Conservation (phyloP, 2,797 vertebrate species). For the Notamacropus eugenii region DNA sequence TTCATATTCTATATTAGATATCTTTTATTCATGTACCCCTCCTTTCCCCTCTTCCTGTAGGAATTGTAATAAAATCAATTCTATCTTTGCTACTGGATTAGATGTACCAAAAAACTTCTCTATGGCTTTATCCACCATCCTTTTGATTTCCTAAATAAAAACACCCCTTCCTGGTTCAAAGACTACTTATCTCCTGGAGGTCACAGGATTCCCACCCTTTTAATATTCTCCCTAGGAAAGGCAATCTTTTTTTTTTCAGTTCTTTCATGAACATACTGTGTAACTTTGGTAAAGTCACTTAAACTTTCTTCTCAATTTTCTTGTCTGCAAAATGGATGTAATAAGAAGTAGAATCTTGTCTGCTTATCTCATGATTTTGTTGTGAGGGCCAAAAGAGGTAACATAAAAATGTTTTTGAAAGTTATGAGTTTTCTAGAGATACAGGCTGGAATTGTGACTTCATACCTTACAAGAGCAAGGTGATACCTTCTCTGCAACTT, state of each 20-base stretch:
- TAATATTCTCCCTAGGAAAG: neutral
- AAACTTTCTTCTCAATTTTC: neutral
- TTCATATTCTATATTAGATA: too few species aligned
- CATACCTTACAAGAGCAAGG: neutral
- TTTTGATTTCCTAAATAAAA: neutral
- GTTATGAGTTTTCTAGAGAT: neutral
- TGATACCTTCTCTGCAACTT: neutral
- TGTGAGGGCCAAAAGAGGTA: too few species aligned
- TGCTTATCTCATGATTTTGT: neutral
- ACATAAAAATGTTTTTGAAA: neutral
- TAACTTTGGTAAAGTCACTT: neutral
- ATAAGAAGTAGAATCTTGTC: neutral
- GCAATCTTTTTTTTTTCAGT: neutral
- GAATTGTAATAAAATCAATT: neutral
- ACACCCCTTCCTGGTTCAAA: neutral
- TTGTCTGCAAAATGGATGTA: neutral
- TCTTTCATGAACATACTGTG: neutral
- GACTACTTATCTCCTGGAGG: too few species aligned
- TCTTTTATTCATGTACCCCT: neutral
- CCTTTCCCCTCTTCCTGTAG: neutral
- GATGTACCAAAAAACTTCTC: neutral
- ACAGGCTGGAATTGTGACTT: neutral
- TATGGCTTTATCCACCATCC: neutral
- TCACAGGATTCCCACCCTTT: too few species aligned
- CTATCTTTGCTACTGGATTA: neutral